phyloP scores from a whole-genome alignment of 2,113 vertebrate species.

The Mobula birostris region DNA sequence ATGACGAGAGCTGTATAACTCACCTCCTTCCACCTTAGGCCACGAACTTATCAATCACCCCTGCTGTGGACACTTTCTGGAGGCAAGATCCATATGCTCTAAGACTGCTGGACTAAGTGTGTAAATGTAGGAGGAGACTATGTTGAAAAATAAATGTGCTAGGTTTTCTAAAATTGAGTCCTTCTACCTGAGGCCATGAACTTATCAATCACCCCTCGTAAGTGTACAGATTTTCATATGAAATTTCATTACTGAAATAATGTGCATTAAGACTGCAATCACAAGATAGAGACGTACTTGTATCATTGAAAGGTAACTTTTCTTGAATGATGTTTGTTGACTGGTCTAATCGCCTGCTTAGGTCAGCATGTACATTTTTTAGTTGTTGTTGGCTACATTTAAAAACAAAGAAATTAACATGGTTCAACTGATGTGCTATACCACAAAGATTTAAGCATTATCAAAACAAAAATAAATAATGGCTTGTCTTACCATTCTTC shows the following conservation, averaged over 20 bases:
- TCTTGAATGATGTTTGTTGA: constrained; percentile 88
- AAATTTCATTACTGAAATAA: no score
- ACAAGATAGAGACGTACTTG: constrained; percentile 61
- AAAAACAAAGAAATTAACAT: constrained; percentile 38
- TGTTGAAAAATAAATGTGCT: no score
- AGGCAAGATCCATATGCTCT: no score
- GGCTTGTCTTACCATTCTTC: constrained; percentile 77
- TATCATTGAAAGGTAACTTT: constrained; percentile 98
- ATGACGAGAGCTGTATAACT: no score
- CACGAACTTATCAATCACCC: no score
- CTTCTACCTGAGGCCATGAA: no score
- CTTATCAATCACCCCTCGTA: no score
- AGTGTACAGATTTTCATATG: neutral
- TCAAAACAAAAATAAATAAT: neutral
- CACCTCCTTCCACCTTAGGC: no score
- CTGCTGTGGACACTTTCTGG: no score
- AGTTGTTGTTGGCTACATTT: constrained; percentile 83
- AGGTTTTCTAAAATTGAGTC: no score
- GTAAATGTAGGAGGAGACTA: no score
- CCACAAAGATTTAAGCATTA: constrained; percentile 30
- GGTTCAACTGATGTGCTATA: neutral
- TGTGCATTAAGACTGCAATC: neutral
- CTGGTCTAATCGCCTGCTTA: constrained; percentile 84
- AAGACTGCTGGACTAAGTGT: no score
- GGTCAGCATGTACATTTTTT: constrained; percentile 80